A percentile compares a stretch with the other conserved stretches of the same genome.
These are phyloP conservation scores for Smittia sp. DNA, from an alignment of 2,888 invertebrate genomes.

Conservation along the genomic window DNA sequence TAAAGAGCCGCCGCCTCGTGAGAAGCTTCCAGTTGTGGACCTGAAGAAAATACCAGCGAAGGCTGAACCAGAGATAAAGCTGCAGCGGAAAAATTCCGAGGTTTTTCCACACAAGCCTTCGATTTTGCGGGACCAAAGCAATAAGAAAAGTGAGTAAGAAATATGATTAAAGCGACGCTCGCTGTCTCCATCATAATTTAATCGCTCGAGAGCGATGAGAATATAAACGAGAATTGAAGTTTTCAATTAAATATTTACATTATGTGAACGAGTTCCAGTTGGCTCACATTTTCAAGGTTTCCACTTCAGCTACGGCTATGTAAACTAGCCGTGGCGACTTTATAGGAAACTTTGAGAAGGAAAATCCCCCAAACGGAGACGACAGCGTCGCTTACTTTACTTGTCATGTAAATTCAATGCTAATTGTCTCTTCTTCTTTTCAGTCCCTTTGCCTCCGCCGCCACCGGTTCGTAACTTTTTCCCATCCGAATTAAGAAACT, in stretches of 20 bases:
- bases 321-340: not conserved
- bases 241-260: slow-evolving; percentile 13
- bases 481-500: not conserved
- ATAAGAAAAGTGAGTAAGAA: slow-evolving; percentile 49
- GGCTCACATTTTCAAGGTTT: not conserved
- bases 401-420: not conserved
- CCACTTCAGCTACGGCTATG: not conserved
- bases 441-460: slow-evolving; percentile 21
- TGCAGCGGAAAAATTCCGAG: slow-evolving; percentile 2
- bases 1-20: slow-evolving; percentile 49
- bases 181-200: not conserved
- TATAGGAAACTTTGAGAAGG: not conserved
- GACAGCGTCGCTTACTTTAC: not conserved
- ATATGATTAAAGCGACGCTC: not conserved
- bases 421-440: not conserved
- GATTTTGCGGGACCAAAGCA: slow-evolving; percentile 42
- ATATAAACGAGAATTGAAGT: not conserved
- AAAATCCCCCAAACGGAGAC: not conserved
- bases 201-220: not conserved
- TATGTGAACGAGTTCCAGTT: slow-evolving; percentile 2
- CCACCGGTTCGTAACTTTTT: slow-evolving; percentile 24
- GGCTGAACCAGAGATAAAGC: not conserved
- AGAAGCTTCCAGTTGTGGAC: slow-evolving; percentile 47
- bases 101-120: slow-evolving; percentile 36
- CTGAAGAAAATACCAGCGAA: slow-evolving; percentile 48